phyloP scores from a whole-genome alignment of 2,888 invertebrate species.

The Dasysyrphus tricinctus region DNA sequence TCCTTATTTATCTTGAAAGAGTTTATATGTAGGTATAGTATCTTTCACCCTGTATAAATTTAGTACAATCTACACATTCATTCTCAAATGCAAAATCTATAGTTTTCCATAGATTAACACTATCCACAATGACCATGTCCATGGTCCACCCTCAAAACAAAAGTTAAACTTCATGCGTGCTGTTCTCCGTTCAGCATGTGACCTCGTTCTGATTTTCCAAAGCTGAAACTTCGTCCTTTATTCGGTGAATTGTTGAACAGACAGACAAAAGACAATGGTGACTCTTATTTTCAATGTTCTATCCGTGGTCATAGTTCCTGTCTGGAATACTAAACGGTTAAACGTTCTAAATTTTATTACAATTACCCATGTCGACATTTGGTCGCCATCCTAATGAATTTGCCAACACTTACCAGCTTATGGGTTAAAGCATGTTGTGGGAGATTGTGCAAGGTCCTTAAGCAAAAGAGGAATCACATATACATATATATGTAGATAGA shows the following conservation, averaged over 20 bases:
- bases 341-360: conserved; percentile 66
- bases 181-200: conserved; percentile 15
- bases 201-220: conserved; percentile 58
- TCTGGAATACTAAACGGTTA: conserved; percentile 61
- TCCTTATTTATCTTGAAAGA: too few species aligned
- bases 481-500: conserved; percentile 28
- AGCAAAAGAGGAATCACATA: conserved; percentile 34
- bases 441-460: conserved; percentile 36
- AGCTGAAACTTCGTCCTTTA: conserved; percentile 26
- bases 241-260: not conserved
- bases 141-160: conserved; percentile 26
- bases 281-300: conserved; percentile 55
- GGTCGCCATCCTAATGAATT: conserved; percentile 72
- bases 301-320: conserved; percentile 33
- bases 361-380: conserved; percentile 70
- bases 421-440: not conserved
- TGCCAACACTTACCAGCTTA: conserved; percentile 44
- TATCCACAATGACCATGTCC: not conserved
- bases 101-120: not conserved
- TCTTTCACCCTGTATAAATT: too few species aligned
- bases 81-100: not conserved
- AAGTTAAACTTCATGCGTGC: conserved; percentile 50
- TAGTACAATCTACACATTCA: not conserved
- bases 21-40: too few species aligned
- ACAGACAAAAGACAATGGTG: conserved; percentile 15